Conservation (phyloP, 2,888 invertebrate genomes). For the Drosophila hamatofila region DNA sequence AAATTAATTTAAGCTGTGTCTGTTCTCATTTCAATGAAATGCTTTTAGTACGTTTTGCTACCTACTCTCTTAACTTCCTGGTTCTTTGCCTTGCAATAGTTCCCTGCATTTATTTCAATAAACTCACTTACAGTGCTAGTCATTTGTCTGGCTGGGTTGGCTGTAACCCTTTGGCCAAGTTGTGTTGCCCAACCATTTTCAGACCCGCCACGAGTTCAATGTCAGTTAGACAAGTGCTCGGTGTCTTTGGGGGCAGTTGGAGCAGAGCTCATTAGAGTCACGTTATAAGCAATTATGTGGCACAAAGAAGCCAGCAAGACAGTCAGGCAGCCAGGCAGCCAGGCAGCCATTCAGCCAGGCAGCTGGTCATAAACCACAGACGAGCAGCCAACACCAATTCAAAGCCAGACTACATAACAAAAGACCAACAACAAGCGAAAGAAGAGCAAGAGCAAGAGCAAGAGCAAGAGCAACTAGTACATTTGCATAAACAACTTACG, state of each 20-base stretch:
- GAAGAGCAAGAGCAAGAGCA: background rate
- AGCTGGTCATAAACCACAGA: conserved; percentile 60
- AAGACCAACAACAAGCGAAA: conserved; percentile 17
- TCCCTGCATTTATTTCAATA: conserved; percentile 4
- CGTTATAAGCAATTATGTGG: conserved; percentile 70
- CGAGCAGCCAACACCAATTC: conserved; percentile 26
- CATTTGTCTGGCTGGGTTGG: conserved; percentile 6
- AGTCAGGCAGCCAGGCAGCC: background rate
- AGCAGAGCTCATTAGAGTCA: conserved; percentile 63
- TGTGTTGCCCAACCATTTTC: conserved; percentile 6
- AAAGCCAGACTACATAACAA: conserved; percentile 29
- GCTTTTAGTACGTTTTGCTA: background rate
- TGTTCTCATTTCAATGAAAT: no score
- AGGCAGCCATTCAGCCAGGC: conserved; percentile 13
- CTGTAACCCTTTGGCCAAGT: conserved; percentile 27
- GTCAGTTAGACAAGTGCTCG: conserved; percentile 66
- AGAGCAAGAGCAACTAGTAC: conserved; percentile 35
- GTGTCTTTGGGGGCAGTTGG: conserved; percentile 24
- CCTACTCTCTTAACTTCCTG: background rate
- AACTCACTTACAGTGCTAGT: background rate
- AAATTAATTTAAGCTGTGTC: no score
- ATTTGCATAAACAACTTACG: conserved; percentile 73
- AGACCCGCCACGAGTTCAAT: conserved; percentile 58
- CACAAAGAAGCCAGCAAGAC: conserved; percentile 29
- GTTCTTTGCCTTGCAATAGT: background rate